Percentiles rank a stretch among this genome's conserved stretches.
Conservation (phyloP, 2,113 vertebrate species). For the Pterocles burchelli region DNA sequence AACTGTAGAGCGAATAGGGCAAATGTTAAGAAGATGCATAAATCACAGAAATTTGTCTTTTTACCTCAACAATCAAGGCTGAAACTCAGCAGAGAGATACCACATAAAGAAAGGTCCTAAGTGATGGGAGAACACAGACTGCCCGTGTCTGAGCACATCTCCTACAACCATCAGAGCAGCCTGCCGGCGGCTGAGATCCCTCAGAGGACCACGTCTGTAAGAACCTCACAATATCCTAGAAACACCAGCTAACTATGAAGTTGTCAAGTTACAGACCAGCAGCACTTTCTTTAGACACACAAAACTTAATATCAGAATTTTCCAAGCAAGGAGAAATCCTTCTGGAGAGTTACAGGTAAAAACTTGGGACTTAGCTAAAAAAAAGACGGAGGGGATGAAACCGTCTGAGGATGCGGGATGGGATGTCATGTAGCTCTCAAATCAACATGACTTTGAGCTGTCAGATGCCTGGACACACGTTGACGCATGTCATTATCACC, state of each 20-base stretch:
- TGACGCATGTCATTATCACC: neutral
- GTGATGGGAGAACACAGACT: neutral
- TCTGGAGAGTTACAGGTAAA: neutral
- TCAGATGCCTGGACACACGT: rapidly evolving
- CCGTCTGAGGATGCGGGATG: neutral
- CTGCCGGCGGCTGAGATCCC: neutral
- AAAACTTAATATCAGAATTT: neutral
- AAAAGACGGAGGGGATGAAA: neutral
- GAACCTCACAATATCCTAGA: neutral
- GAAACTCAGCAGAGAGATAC: neutral
- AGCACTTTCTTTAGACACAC: neutral
- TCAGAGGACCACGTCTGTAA: neutral
- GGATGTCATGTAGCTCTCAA: neutral
- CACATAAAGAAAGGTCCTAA: neutral
- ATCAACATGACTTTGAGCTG: neutral
- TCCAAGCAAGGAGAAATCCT: neutral
- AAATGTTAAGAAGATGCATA: neutral
- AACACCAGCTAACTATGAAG: neutral
- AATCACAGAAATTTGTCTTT: neutral
- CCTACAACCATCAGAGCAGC: neutral
- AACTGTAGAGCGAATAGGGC: rapidly evolving
- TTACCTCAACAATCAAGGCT: neutral
- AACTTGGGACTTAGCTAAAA: neutral
- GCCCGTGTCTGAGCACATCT: neutral
- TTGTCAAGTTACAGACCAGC: neutral